Base-by-base conservation (phyloP, 2,888 invertebrate genomes). In the Thereva nobilitata region DNA sequence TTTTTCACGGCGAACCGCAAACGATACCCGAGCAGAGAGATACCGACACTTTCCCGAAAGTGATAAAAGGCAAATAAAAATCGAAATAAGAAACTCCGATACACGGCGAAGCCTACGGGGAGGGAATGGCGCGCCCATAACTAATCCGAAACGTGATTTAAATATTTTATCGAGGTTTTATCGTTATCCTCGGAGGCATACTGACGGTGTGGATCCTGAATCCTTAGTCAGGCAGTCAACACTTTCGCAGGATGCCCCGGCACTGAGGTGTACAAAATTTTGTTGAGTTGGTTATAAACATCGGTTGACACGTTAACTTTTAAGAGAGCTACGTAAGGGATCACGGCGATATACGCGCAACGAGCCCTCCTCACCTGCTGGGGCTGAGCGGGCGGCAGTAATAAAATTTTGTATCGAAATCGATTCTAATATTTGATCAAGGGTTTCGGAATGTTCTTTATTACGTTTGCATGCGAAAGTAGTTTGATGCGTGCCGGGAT, bases 141-240 rank as follows among this genome's bases (percentile, higher is more conserved):
- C 68, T 68, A 68, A 68, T 68, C 68, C 64, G 64, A 65, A 57
- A 68, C 68, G 68, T 68, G 68, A 68, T 68, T 68, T 68, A 68
- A 68, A 68, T 68, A 65, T 68, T 68, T 68, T 68, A 68, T 68
- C 50, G 57, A 49, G 41, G 35, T 44, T 44, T 35, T 56, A 56
- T 56, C 44, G 56, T 23, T 23, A 23, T 23, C 23, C 23, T 23
- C 23, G 23, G 23, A 23, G 23, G 23, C 23, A 23, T 23, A 44
- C 38, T 9, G 23, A 44, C 56, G 56, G 34, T 44, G 7, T 42
- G 10, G 40, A 34, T n/a, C 40, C 37, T 10, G 44, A 42, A 44
- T 37, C 56, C 12, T 23, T 23, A 23, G 44, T 34, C 4, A 34
- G 12, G 42, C 56, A 56, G 56, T 56, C 56, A 56, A 56, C 56